Percentiles rank a stretch among this genome's conserved stretches.
Evolutionary conservation across 2,113 vertebrate species (phyloP).

Genomic region (Typhlomys cinereus): DNA sequence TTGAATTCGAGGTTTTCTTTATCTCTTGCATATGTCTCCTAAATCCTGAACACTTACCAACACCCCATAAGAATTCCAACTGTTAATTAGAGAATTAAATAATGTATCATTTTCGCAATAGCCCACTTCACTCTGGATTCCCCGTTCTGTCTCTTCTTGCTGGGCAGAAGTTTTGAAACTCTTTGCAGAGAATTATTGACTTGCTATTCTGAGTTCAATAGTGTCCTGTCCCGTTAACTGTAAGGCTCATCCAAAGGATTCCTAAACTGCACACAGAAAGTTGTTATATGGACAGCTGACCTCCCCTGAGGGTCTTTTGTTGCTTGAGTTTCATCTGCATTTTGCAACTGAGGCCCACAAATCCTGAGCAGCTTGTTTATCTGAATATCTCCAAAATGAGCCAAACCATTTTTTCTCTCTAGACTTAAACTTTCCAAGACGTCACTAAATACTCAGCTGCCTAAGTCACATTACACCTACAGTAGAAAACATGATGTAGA

Average conservation of each 20-base stretch:
- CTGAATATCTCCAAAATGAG: conserved; percentile 33
- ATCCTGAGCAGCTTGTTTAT: background rate
- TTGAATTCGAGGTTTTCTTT: background rate
- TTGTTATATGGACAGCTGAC: background rate
- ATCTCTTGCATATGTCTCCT: background rate
- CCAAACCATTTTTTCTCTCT: background rate
- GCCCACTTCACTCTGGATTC: background rate
- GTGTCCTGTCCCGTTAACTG: background rate
- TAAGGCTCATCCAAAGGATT: conserved; percentile 14
- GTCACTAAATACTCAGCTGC: background rate
- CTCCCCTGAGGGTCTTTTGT: background rate
- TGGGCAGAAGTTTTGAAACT: conserved; percentile 39
- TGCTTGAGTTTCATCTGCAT: background rate
- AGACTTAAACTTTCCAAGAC: conserved; percentile 2
- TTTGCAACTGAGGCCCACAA: conserved; percentile 57
- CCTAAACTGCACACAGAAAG: background rate
- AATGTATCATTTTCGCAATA: conserved; percentile 7
- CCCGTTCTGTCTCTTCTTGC: background rate
- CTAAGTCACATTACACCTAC: background rate
- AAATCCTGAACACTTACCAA: conserved; percentile 26
- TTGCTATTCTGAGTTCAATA: background rate
- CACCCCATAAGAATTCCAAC: background rate
- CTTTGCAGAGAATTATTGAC: conserved; percentile 35
- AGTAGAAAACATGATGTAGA: background rate
- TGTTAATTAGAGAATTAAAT: conserved; percentile 40